Conservation (phyloP, 2,113 vertebrate genomes). For the Apteryx owenii region DNA sequence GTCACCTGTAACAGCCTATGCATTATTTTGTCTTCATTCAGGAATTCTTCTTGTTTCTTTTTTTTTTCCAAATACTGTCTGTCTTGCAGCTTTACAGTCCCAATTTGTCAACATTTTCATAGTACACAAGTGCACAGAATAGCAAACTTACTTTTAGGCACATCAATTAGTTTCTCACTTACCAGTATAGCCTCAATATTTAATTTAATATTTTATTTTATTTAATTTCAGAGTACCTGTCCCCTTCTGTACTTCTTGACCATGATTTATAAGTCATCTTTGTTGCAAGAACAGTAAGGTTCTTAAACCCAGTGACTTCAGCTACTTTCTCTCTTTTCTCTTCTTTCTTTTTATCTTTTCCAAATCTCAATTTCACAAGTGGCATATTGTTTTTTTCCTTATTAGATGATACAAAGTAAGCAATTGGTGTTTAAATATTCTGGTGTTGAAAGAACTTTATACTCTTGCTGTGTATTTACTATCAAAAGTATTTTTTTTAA, state of each 20-base stretch:
- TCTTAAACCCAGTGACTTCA: not conserved
- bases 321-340: not conserved
- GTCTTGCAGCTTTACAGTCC: not conserved
- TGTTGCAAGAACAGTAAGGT: not conserved
- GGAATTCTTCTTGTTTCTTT: not conserved
- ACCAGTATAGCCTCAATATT: not conserved
- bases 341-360: not conserved
- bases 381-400: not conserved
- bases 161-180: not conserved
- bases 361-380: not conserved
- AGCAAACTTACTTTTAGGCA: not conserved
- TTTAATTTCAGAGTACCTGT: not conserved
- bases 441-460: not conserved
- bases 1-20: not conserved
- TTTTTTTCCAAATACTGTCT: not conserved
- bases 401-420: not conserved
- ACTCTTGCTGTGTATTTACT: not conserved
- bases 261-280: not conserved
- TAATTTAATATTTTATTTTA: not conserved
- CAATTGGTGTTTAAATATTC: not conserved
- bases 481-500: not conserved
- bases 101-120: not conserved
- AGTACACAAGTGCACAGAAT: not conserved
- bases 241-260: not conserved
- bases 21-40: not conserved